phyloP scores from a whole-genome alignment of 2,888 invertebrate species.

The Zaprionus lineosus region DNA sequence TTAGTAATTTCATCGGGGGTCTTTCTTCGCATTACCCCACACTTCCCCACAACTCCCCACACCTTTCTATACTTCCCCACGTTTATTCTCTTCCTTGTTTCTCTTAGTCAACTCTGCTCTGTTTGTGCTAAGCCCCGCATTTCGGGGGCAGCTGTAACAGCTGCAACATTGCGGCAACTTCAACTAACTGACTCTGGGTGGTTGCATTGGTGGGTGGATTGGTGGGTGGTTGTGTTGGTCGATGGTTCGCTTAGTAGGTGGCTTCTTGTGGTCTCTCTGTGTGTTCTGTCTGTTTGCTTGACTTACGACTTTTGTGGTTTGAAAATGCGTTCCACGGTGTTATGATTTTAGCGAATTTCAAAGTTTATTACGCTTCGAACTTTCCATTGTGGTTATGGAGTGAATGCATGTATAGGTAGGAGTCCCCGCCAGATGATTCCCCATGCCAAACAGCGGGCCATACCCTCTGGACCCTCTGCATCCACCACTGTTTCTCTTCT shows the following conservation, averaged over 20 bases:
- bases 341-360: slow-evolving; percentile 63
- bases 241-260: slow-evolving; percentile 10
- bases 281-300: slow-evolving; percentile 57
- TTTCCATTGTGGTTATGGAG: slow-evolving; percentile 60
- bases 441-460: too few relatives aligned
- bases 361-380: slow-evolving; percentile 49
- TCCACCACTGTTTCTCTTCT: background rate
- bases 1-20: slow-evolving; percentile 67
- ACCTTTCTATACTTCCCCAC: slow-evolving; percentile 34
- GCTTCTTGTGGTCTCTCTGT: slow-evolving; percentile 27
- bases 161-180: slow-evolving; percentile 26
- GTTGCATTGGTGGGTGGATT: slow-evolving; percentile 17
- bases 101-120: too few relatives aligned
- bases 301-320: slow-evolving; percentile 72
- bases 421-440: slow-evolving; percentile 1
- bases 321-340: slow-evolving; percentile 55
- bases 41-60: background rate
- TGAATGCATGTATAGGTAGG: slow-evolving; percentile 60
- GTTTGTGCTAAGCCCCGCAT: too few relatives aligned
- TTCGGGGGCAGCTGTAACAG: slow-evolving; percentile 37
- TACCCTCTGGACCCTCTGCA: background rate
- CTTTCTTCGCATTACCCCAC: background rate
- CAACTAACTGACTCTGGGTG: too few relatives aligned
- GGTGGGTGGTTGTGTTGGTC: slow-evolving; percentile 13
- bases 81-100: slow-evolving; percentile 15